phyloP scores from a whole-genome alignment of 2,113 vertebrate genomes.

The Syrrhaptes paradoxus region DNA sequence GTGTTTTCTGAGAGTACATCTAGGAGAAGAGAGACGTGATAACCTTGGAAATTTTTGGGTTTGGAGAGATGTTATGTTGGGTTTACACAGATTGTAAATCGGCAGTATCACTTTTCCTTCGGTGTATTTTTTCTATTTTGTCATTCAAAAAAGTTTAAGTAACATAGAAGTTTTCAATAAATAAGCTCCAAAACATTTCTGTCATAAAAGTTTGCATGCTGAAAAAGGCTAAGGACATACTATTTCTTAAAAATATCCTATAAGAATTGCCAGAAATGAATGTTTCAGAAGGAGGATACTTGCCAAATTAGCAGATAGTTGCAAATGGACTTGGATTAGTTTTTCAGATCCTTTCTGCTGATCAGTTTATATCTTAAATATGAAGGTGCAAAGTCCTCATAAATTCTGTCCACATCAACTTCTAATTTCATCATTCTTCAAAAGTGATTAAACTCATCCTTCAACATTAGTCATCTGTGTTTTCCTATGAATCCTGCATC shows the following conservation, averaged over 20 bases:
- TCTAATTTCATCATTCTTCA: constrained; percentile 27
- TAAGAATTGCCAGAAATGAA: neutral
- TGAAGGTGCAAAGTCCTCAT: neutral
- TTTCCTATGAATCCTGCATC: neutral
- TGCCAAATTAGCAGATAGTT: neutral
- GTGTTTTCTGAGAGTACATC: neutral
- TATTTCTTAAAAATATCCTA: neutral
- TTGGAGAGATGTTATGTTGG: neutral
- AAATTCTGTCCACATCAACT: constrained; percentile 6
- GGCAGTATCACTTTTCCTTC: neutral
- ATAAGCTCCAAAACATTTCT: neutral
- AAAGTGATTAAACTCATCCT: neutral
- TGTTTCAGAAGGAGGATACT: neutral
- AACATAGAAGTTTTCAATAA: neutral
- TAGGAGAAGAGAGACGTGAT: neutral
- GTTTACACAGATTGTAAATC: neutral
- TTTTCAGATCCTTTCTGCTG: neutral
- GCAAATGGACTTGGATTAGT: neutral
- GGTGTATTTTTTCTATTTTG: neutral
- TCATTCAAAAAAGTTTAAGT: neutral
- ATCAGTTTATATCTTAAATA: constrained; percentile 21
- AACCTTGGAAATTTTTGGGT: neutral
- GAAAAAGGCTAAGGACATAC: neutral
- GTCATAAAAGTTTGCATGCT: neutral
- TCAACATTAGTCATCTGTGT: neutral